Conservation (phyloP, 2,113 vertebrate genomes). For the Xenotilapia flavipinnis region DNA sequence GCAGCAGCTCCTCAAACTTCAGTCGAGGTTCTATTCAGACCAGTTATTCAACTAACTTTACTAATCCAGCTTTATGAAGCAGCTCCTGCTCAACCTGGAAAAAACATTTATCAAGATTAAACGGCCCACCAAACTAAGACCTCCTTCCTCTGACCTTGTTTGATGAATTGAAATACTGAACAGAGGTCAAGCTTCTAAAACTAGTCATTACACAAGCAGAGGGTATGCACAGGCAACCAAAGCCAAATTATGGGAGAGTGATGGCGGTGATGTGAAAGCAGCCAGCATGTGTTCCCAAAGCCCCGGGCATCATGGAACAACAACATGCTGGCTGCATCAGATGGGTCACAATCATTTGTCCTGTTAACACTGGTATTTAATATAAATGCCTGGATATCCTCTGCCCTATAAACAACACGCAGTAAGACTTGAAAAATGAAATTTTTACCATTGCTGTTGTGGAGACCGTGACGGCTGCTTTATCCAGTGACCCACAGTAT, state of each 20-base stretch:
- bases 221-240: background rate
- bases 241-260: background rate
- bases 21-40: background rate
- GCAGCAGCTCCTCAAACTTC: background rate
- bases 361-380: background rate
- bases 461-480: background rate
- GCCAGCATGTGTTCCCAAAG: slow-evolving; percentile 11
- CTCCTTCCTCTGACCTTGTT: background rate
- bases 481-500: background rate
- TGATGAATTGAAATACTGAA: background rate
- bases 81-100: background rate
- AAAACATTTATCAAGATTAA: background rate
- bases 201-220: slow-evolving; percentile 3
- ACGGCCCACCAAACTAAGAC: background rate
- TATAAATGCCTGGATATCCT: background rate
- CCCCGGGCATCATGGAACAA: background rate
- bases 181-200: background rate
- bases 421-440: background rate
- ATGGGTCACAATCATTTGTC: background rate
- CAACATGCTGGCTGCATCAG: background rate
- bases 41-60: background rate
- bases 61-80: background rate
- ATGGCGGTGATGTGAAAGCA: background rate
- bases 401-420: background rate
- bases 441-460: slow-evolving; percentile 45